Evolutionary conservation across 2,888 invertebrate genomes (phyloP), one percentile per base, ranked within the genome.

Genomic region (Scrobipalpa atriplicella): DNA sequence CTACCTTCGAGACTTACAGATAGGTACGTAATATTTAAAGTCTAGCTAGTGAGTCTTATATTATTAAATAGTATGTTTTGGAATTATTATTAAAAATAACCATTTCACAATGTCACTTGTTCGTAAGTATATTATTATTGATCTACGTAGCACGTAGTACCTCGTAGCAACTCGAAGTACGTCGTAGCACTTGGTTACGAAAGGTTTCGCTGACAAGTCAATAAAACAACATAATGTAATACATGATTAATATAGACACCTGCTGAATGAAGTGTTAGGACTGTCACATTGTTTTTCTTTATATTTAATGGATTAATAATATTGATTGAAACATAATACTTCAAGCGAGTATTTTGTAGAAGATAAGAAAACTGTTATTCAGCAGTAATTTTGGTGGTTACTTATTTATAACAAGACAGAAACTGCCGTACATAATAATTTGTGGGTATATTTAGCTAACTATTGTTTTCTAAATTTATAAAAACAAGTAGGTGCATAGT

Each of bases 211-310:
- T 69, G 60, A 67, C 75, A 82, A 78, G 83, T 82, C 83, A 82
- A 84, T 84, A 85, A 74, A 79, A 77, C 68, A 69, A 65, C 71
- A 78, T 84, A 75, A 77, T n/a, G 82, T 75, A 29, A 29, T 29
- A 3, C 29, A 29, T 29, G 5, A 3, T 29, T 29, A 2, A 29
- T 29, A 38, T 66, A 69, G 74, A 72, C 75, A 78, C 78, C 76
- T 78, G 79, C 75, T 68, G 77, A 77, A 74, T 72, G 78, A 78
- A 79, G 75, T 68, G 67, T 72, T 67, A 67, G 13, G 58, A 71
- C 66, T 36, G 69, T 64, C 70, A 18, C 3, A 0, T 52, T n/a
- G 1, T 5, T 18, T 38, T 10, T 52, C 10, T 47, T 47, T 47
- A 13, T 43, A n/a, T 47, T 47, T 47, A 16, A 5, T 3, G 47